Percentiles rank a stretch among this genome's conserved stretches.
Evolutionary conservation across 2,113 vertebrate species (phyloP).

Genomic region (Hippocampus mohnikei): DNA sequence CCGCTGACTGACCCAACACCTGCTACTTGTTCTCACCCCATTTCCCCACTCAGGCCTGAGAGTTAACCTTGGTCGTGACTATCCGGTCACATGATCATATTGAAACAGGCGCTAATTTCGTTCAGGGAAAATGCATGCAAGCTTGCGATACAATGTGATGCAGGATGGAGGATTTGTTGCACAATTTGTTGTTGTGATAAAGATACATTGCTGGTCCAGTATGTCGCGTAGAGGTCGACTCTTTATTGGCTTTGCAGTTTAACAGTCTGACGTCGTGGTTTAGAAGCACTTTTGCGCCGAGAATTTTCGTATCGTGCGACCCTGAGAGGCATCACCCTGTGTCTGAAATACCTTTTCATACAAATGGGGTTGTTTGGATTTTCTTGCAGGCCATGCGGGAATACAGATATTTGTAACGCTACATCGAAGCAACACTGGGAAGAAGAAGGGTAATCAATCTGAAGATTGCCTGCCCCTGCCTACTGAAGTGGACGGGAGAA

Average conservation of each 20-base stretch:
- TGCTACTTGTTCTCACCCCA: conserved; percentile 10
- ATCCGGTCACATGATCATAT: conserved; percentile 20
- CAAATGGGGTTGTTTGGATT: conserved; percentile 19
- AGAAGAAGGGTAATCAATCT: conserved; percentile 35
- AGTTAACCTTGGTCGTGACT: neutral
- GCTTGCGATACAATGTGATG: neutral
- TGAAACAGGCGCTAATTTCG: conserved; percentile 28
- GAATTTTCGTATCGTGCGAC: neutral
- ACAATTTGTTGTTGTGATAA: conserved; percentile 15
- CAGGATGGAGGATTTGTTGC: too few species aligned
- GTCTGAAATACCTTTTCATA: conserved; percentile 23
- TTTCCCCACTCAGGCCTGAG: conserved; percentile 6
- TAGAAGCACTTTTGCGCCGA: neutral
- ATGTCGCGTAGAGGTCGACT: neutral
- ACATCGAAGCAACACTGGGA: conserved; percentile 20
- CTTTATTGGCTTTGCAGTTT: neutral
- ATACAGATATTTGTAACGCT: conserved; percentile 26
- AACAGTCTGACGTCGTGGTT: neutral
- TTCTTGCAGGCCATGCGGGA: conserved; percentile 26
- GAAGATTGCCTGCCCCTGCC: conserved; percentile 11
- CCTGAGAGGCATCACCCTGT: neutral
- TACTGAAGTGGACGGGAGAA: conserved; percentile 10
- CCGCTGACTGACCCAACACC: conserved; percentile 39
- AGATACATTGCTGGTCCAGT: conserved; percentile 16
- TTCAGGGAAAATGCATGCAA: neutral